Base-by-base conservation (phyloP, 2,113 vertebrate species). In the Tachysurus fulvidraco region DNA sequence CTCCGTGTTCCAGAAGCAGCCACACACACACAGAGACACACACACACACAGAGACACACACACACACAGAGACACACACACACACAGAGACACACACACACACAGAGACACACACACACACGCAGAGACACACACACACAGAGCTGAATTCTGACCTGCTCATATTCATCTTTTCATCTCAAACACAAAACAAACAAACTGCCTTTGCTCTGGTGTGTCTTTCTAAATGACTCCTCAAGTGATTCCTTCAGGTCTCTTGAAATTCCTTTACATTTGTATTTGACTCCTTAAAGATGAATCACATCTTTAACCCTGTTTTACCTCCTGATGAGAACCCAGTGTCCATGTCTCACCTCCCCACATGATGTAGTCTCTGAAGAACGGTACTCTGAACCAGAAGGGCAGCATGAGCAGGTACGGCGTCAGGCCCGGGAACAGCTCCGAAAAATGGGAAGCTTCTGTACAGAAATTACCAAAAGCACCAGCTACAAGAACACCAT, bases 381-480 rank as follows among this genome's bases (percentile, higher is more conserved):
- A 86, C 0, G 96, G 96, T 0, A 96, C 88, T 11, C 91, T 88
- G 93, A 96, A 96, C 94, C 95, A 95, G 90, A 95, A 95, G 0
- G 95, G 94, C 17, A 96, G 92, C 95, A 95, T 95, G 83, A 96
- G 94, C 71, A 96, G 92, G 59, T 95, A 93, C 0, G 94, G 88
- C 2, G 4, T 85, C 5, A 96, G 94, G 4, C 95, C 94, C 0
- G 95, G 95, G 62, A 96, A 96, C 82, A 95, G 91, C 1, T 5
- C 2, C 0, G 94, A 93, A 86, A 96, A 96, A 0, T 94, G 94
- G 0, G 95, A 94, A 0, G 94, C 93, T 86, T 96, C 95, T 0
- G 95, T 96, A 90, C 96, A 96, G 92, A 97, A 96, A 90, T 95
- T 96, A 30, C 94, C 89, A 23, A 97, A 96, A 0, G 87, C 96